phyloP scores from a whole-genome alignment of 1,140 invertebrate species.

The Belonocnema kinseyi region DNA sequence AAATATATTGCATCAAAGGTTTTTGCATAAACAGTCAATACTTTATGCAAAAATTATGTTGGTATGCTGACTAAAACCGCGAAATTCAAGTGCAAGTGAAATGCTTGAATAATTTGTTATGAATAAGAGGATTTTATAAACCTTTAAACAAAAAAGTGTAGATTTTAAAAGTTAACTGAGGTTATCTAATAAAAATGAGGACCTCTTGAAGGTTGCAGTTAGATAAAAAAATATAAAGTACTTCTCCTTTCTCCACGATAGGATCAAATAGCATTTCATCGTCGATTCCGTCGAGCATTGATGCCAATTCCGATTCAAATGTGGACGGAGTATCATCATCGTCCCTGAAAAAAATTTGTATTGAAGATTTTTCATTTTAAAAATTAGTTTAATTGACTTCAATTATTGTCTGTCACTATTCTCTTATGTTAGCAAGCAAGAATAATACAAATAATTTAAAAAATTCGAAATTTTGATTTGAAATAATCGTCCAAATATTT shows the following conservation, averaged over 20 bases:
- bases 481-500: too few species aligned
- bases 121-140: neutral
- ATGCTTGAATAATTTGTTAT: neutral
- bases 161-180: too few species aligned
- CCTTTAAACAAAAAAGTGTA: too few species aligned
- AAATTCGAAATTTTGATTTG: too few species aligned
- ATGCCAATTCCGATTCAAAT: conserved; percentile 80
- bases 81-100: neutral
- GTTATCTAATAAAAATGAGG: too few species aligned
- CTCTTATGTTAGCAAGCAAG: too few species aligned
- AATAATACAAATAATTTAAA: too few species aligned
- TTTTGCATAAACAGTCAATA: neutral
- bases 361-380: too few species aligned
- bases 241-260: conserved; percentile 60
- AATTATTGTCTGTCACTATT: too few species aligned
- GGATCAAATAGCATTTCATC: conserved; percentile 73
- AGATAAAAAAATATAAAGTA: conserved; percentile 42
- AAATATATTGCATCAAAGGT: neutral
- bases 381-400: too few species aligned
- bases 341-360: conserved; percentile 35
- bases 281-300: conserved; percentile 76
- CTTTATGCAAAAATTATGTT: neutral
- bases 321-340: conserved; percentile 78
- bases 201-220: too few species aligned
- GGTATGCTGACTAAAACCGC: neutral